Evolutionary conservation across 2,888 invertebrate genomes (phyloP), one percentile per base, ranked within the genome.

Genomic region (Drosophila kuntzei): DNA sequence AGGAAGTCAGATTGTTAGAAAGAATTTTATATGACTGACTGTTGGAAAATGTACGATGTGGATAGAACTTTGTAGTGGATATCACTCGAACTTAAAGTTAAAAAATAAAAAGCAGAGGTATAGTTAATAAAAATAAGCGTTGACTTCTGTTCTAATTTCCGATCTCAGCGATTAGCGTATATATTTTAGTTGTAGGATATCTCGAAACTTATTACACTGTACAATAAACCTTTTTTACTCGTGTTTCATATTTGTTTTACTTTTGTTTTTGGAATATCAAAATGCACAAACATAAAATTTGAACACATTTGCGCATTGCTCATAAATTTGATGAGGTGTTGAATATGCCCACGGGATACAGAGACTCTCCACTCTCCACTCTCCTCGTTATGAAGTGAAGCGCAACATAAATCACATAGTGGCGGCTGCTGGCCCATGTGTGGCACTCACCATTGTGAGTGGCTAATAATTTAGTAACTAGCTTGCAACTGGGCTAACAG

Each of bases 241-340:
- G 9, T 8, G 8, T 29, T 41, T 32, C n/a, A 12, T 41, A 14
- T 20, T 36, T 34, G 34, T 29, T n/a, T 20, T 11, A 18, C 8
- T 41, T 4, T 39, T 27, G n/a, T 27, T 9, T 27, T 4, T 8
- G 8, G 18, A 43, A 25, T 43, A 65, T 22, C 47, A 51, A 50
- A 62, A 53, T 37, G 32, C 37, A 32, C 63, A 75, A 64, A 37
- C 63, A 75, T 68, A 37, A 64, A 64, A 79, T 66, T 81, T 81
- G 54, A 79, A 78, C 71, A 74, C 75, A 61, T 79, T 72, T 68
- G 59, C 75, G 71, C 71, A 79, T 59, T 79, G 82, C 82, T 79
- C 76, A 71, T 79, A 82, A 71, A 82, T 75, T 79, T 82, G 47
- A 79, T 69, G 79, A 75, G 65, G 74, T 64, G 74, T 69, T 64